A percentile compares a stretch with the other conserved stretches of the same genome.
phyloP scores from a whole-genome alignment of 1,140 invertebrate species.

The Sinella curviseta region DNA sequence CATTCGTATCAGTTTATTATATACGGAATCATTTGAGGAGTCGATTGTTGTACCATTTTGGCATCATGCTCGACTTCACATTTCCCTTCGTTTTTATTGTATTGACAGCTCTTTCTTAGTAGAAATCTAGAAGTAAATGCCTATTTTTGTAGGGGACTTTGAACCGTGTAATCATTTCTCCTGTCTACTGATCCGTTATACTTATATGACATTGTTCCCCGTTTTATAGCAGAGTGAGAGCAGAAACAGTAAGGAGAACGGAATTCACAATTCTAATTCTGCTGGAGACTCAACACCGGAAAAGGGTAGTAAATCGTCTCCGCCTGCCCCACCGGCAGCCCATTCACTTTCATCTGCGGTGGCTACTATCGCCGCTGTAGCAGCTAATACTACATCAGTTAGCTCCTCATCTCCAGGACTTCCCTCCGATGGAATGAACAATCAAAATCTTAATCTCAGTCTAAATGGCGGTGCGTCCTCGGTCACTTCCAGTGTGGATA shows the following conservation, averaged over 20 bases:
- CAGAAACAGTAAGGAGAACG: slow-evolving; percentile 30
- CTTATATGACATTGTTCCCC: no score
- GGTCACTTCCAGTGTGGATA: slow-evolving; percentile 22
- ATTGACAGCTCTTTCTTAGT: background rate
- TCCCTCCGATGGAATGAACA: slow-evolving; percentile 29
- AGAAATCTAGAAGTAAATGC: background rate
- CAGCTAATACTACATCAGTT: slow-evolving; percentile 16
- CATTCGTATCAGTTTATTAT: background rate
- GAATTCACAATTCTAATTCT: background rate
- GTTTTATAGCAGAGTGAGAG: slow-evolving; percentile 1
- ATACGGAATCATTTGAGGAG: background rate
- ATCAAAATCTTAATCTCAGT: slow-evolving; percentile 42
- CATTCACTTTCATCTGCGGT: background rate
- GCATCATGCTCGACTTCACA: background rate
- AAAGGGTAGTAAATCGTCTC: background rate
- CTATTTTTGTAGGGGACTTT: background rate
- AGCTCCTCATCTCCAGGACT: slow-evolving; percentile 27
- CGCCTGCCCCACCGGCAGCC: background rate
- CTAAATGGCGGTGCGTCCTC: slow-evolving; percentile 28
- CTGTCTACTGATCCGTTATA: no score
- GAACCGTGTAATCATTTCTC: no score
- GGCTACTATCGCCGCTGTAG: background rate
- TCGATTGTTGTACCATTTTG: background rate
- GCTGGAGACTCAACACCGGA: slow-evolving; percentile 1
- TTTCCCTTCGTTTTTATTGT: background rate